Evolutionary conservation across 2,888 invertebrate species (phyloP).

Genomic region (Caprella mutica): DNA sequence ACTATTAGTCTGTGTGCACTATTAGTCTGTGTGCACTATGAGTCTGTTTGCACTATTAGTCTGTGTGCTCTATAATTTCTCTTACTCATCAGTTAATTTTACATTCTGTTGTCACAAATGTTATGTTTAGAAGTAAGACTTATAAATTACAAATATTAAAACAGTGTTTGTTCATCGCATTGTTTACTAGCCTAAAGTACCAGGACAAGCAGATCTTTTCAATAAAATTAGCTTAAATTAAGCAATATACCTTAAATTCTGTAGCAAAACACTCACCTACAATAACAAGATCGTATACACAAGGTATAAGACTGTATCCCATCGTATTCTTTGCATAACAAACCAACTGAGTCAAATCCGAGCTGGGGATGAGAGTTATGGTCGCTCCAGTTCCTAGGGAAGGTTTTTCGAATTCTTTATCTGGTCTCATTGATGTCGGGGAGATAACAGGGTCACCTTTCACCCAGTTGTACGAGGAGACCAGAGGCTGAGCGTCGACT

Average conservation of each 20-base stretch:
- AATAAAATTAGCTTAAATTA: no score
- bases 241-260: neutral
- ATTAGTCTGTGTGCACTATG: no score
- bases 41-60: no score
- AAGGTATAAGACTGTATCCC: constrained; percentile 25
- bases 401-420: neutral
- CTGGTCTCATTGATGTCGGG: neutral
- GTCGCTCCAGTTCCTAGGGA: constrained; percentile 3
- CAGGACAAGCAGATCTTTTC: no score
- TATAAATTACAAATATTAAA: no score
- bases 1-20: no score
- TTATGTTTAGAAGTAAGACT: no score
- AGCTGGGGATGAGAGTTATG: constrained; percentile 18
- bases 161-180: no score
- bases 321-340: constrained; percentile 25
- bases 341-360: constrained; percentile 15
- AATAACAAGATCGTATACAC: constrained; percentile 21
- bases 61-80: no score
- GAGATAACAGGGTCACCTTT: neutral
- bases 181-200: no score
- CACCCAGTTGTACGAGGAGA: constrained; percentile 16
- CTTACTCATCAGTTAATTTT: no score
- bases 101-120: no score
- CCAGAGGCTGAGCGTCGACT: constrained; percentile 19
- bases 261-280: constrained; percentile 16